Evolutionary conservation across 2,113 vertebrate genomes (phyloP), one percentile per base, ranked within the genome.

Genomic region (Passer montanus): DNA sequence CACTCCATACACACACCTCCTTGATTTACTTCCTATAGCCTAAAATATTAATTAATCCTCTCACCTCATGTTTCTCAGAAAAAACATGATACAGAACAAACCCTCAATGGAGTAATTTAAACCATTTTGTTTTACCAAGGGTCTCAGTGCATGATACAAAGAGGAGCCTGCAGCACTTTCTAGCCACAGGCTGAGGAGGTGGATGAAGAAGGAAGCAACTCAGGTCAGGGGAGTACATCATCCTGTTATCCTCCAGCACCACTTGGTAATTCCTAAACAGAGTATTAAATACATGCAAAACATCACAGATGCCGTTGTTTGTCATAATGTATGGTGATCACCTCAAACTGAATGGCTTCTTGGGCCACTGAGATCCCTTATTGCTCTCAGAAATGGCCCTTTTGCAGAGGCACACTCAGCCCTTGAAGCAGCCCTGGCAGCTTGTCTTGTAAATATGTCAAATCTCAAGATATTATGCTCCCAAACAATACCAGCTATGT

Each of bases 221-320:
- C 30, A 39, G 39, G 4, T 6, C 31, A 37, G 16, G 27, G 9
- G 3, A 3, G 6, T 26, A 2, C 1, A 6, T n/a, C 39, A 50
- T 5, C 28, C 52, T 13, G 14, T n/a, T 62, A 39, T 8, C 14
- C n/a, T 70, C 64, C 50, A 69, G n/a, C 33, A 79, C 18, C 22
- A 6, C 35, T 8, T 6, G 0, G 3, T 28, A 43, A 56, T 10
- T 76, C 60, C 46, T 41, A 74, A 89, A 19, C 18, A 31, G 41
- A 41, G 4, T 13, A 49, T 7, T 67, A 52, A 77, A 83, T 14
- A 10, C 21, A 17, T 7, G 7, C 22, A 55, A 37, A 78, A 31
- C 7, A 15, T n/a, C 55, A 31, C 11, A 37, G 24, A 27, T 55
- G 9, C 19, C 8, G 7, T 28, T 37, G n/a, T 6, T 18, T 64